These are phyloP conservation scores for Tipula vernalis DNA, from an alignment of 2,888 invertebrate genomes.

Conservation along the genomic window DNA sequence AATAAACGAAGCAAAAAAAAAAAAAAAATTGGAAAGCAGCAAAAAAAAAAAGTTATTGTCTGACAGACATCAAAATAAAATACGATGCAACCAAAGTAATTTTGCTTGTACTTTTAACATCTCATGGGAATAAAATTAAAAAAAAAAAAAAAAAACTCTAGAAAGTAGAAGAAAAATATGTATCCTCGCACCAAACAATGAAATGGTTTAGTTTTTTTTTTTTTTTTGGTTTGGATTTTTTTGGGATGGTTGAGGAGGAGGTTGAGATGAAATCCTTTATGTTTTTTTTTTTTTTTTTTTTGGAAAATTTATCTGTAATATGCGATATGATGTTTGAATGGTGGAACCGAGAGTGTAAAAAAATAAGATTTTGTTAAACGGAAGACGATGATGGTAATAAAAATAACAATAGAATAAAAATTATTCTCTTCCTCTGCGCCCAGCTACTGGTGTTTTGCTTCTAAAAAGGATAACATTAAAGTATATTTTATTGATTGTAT, in stretches of 20 bases:
- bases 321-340: background rate
- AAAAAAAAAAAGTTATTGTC: background rate
- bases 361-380: background rate
- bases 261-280: background rate
- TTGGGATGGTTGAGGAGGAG: background rate
- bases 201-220: background rate
- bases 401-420: slow-evolving; percentile 1
- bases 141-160: background rate
- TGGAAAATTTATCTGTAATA: background rate
- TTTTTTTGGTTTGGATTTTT: background rate
- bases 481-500: background rate
- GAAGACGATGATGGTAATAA: slow-evolving; percentile 4
- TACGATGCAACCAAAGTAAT: slow-evolving; percentile 13
- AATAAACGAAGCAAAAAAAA: background rate
- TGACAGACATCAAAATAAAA: slow-evolving; percentile 12
- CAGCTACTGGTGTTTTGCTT: background rate
- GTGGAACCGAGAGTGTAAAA: background rate
- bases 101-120: slow-evolving; percentile 8
- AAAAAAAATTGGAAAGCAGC: background rate
- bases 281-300: background rate
- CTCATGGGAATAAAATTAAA: slow-evolving; percentile 10
- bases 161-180: background rate
- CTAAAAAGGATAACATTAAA: background rate
- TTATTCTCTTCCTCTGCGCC: background rate
- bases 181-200: background rate